Evolutionary conservation across 2,113 vertebrate species (phyloP), one percentile per base, ranked within the genome.

Genomic region (Petrocephalus zakoni): DNA sequence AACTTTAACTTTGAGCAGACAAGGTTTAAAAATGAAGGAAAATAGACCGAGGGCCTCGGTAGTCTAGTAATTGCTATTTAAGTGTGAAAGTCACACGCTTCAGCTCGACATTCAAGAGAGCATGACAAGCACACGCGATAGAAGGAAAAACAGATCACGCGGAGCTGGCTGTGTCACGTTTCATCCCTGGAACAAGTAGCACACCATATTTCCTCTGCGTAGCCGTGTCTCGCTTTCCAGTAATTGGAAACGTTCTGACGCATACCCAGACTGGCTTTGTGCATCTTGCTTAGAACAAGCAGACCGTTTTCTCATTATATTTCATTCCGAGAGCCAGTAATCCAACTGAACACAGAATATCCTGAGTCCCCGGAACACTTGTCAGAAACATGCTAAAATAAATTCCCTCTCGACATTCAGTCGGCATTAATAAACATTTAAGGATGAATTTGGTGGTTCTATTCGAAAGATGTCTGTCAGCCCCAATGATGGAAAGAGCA

Each of bases 1-100:
- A 29, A n/a, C 61, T 29, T 68, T 29, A 68, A 19, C 72, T 75
- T 37, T 78, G 29, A 78, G 72, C 34, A 78, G 72, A 78, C 72
- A 46, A n/a, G 56, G 8, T 56, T 56, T 55, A 87, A 64, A 87
- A 81, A 56, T 75, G 19, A 34, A 83, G 72, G 53, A 46, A 89
- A 92, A 92, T 92, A 91, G 92, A 91, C 90, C 13, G 42, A 84
- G 86, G 90, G 91, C 53, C 86, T 86, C 86, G 85, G 91, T 88
- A 89, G 87, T 87, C 90, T 37, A 53, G 82, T 85, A 89, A 91
- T 90, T 89, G 91, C 91, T 91, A 90, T 92, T 90, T 17, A 34
- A 53, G 52, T 6, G 89, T 91, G 92, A 92, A 92, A 92, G 93
- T 93, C 90, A 90, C 90, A 90, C 90, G 90, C 92, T 92, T 92